Evolutionary conservation across 2,797 vertebrate genomes (phyloP).

Genomic region (Ciconia nigra): DNA sequence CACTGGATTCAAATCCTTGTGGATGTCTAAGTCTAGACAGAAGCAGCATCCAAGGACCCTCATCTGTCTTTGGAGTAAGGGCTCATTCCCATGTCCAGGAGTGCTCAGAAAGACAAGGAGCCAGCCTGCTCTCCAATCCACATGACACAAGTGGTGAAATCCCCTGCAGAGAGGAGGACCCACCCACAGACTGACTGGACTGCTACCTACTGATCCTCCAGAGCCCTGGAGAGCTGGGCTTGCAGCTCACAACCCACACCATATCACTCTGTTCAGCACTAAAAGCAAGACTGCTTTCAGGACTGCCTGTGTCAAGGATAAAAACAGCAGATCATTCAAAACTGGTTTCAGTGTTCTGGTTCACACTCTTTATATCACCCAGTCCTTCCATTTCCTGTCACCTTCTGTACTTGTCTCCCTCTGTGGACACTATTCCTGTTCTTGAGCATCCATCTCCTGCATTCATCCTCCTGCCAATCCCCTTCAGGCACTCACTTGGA

Average conservation of each 20-base stretch:
- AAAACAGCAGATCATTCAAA: background rate
- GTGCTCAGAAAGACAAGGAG: background rate
- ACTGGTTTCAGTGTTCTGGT: background rate
- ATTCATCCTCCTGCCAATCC: background rate
- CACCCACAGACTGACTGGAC: background rate
- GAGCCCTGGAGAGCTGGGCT: background rate
- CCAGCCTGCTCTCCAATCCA: background rate
- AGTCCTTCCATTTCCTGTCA: background rate
- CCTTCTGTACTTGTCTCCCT: background rate
- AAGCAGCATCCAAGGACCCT: background rate
- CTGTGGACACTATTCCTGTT: background rate
- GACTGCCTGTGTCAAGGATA: background rate
- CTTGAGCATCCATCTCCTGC: background rate
- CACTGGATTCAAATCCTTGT: background rate
- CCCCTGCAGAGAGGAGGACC: background rate
- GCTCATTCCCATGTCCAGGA: background rate
- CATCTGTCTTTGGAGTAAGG: background rate
- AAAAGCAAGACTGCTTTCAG: background rate
- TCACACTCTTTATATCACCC: background rate
- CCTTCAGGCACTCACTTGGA: background rate
- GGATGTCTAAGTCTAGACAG: background rate
- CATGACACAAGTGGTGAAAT: background rate
- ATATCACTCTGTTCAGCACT: background rate
- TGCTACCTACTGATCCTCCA: background rate
- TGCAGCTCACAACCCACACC: background rate